Percentiles rank a stretch among this genome's conserved stretches.
Conservation (phyloP, 37 sponge, comb jelly and placozoan genomes). For the Beroe ovata region DNA sequence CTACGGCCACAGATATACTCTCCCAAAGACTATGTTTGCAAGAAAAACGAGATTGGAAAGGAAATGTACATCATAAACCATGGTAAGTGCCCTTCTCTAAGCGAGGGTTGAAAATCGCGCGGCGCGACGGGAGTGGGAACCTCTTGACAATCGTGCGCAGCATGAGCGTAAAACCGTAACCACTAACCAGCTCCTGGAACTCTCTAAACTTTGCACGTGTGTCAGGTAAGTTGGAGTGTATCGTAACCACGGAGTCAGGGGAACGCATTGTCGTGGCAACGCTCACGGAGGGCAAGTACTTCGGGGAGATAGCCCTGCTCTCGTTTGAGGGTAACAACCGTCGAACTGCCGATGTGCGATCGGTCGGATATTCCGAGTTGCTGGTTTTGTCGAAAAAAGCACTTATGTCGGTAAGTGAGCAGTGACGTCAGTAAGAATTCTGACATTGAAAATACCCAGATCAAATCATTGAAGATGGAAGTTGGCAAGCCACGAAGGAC, state of each 20-base stretch:
- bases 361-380: constrained; percentile 78
- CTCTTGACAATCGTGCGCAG: neutral
- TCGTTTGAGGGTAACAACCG: constrained; percentile 70
- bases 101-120: constrained; percentile 65
- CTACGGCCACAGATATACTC: constrained; percentile 76
- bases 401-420: constrained; percentile 72
- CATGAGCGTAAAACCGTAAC: neutral
- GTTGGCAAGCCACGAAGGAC: no score
- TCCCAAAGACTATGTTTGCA: constrained; percentile 76
- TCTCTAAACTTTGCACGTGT: no score
- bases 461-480: no score
- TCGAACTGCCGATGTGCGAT: constrained; percentile 74
- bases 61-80: constrained; percentile 82
- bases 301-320: constrained; percentile 78
- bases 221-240: constrained; percentile 51
- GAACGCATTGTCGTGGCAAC: constrained; percentile 66
- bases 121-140: neutral
- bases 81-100: constrained; percentile 71
- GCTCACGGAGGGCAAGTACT: constrained; percentile 72
- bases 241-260: constrained; percentile 61
- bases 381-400: constrained; percentile 72
- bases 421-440: no score
- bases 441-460: no score
- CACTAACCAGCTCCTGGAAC: no score
- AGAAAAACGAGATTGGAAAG: constrained; percentile 74